Base-by-base conservation (phyloP, 2,888 invertebrate genomes). In the Polietes domitor region DNA sequence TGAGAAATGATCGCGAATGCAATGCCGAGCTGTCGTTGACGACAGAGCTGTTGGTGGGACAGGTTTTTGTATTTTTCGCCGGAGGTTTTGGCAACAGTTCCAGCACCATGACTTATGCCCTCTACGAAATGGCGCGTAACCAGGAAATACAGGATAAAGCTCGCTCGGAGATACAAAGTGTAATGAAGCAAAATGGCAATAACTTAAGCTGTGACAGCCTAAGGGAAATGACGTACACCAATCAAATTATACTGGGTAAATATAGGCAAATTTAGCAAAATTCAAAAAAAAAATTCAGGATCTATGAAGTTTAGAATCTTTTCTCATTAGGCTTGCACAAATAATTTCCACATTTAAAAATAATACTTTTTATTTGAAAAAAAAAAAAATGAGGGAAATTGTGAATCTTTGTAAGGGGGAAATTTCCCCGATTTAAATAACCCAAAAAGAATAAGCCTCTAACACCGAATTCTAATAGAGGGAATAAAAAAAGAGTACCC, bases 41-140 rank as follows among this genome's bases (percentile, higher is more conserved):
- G 0, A 28, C 91, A 2, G 89, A 90, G 12, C 89, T 91, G 80
- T 87, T 92, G 6, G 88, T 89, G 0, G 91, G 91, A 0, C 90
- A 92, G 50, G 87, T 88, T 12, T 91, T 89, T 76, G 86, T 91
- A 0, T 91, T 92, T 55, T 89, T 90, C 28, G 75, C 88, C 5
- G 91, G 94, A 15, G 95, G 95, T 0, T 95, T 94, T 87, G 95
- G 95, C 89, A 95, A 95, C 0, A 94, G 94, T 0, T 94, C 95
- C 0, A 93, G 94, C 0, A 93, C 94, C 0, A 92, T 95, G 19
- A 93, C 93, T 84, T 94, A 94, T 80, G 87, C 88, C 0, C 65
- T 91, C 0, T 91, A 89, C n/a, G 91, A 91, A 80, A 71, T 91
- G 74, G 90, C 90, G 0, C 70, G 85, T 2, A 85, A 91, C 74